phyloP scores from a whole-genome alignment of 2,888 invertebrate genomes.

The Leucophenga maculata region DNA sequence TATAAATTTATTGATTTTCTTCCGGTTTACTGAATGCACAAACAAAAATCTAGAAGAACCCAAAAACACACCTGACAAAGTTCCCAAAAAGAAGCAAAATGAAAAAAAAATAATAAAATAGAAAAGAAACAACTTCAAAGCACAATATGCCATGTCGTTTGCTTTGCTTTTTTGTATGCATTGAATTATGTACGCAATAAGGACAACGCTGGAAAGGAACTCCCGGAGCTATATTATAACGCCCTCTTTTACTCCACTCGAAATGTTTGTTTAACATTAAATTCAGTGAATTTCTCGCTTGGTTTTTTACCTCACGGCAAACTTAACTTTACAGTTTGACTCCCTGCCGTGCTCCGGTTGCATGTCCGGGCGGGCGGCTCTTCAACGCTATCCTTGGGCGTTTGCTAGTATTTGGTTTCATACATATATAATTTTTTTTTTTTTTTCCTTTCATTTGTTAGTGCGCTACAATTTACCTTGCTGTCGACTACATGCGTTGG shows the following conservation, averaged over 20 bases:
- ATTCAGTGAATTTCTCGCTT: constrained; percentile 20
- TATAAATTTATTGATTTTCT: constrained; percentile 62
- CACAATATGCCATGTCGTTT: no score
- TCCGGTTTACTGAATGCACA: constrained; percentile 41
- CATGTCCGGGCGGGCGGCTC: background rate
- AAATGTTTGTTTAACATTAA: constrained; percentile 39
- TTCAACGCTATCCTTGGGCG: constrained; percentile 36
- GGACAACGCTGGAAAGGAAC: background rate
- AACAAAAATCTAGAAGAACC: constrained; percentile 33
- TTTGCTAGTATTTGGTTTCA: constrained; percentile 36
- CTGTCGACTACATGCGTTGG: constrained; percentile 16
- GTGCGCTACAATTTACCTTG: background rate
- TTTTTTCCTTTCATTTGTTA: constrained; percentile 31
- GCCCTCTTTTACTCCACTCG: constrained; percentile 23
- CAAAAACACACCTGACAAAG: constrained; percentile 49
- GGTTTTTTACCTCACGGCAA: constrained; percentile 10
- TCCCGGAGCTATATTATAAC: background rate
- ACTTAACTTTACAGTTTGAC: constrained; percentile 17
- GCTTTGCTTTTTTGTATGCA: background rate
- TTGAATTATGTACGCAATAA: background rate
- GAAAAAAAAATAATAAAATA: background rate
- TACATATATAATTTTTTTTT: constrained; percentile 38
- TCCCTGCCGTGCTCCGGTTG: constrained; percentile 14
- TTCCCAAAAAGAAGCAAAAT: constrained; percentile 47
- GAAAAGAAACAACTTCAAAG: no score